Conservation (phyloP, 2,888 invertebrate genomes). For the Orchesellides sinensis region DNA sequence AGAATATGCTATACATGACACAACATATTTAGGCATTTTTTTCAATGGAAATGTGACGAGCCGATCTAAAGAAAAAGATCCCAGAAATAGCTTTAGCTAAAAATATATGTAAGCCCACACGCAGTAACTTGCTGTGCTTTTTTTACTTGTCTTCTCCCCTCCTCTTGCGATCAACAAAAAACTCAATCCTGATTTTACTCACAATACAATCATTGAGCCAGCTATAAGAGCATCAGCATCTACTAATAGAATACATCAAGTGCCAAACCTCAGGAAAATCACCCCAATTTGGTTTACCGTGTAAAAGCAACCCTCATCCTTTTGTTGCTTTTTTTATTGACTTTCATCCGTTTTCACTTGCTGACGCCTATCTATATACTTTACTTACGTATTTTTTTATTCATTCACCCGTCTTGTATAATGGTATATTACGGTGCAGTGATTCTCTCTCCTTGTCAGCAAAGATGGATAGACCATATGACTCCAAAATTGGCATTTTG, state of each 20-base stretch:
- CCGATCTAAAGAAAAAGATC: not conserved
- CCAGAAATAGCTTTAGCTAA: not conserved
- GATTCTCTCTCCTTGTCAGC: not conserved
- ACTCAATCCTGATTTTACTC: not conserved
- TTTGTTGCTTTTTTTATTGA: not conserved
- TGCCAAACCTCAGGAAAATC: conserved; percentile 24
- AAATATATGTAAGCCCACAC: conserved; percentile 17
- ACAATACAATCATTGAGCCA: not conserved
- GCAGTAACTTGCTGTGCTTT: not conserved
- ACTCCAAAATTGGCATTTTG: not conserved
- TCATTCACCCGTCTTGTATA: not conserved
- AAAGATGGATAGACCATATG: too few relatives aligned
- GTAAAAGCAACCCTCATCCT: conserved; percentile 4
- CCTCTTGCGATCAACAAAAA: not conserved
- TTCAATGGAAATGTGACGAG: not conserved
- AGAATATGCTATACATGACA: too few relatives aligned
- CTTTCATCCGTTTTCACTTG: not conserved
- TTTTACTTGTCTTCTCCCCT: not conserved
- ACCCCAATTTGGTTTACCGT: conserved; percentile 13
- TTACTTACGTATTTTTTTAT: not conserved
- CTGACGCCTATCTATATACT: not conserved
- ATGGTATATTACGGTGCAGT: too few relatives aligned
- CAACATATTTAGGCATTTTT: too few relatives aligned
- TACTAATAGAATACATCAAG: conserved; percentile 17
- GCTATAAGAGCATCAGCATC: not conserved